Base-by-base conservation (phyloP, 2,888 invertebrate genomes). In the Euplexia lucipara region DNA sequence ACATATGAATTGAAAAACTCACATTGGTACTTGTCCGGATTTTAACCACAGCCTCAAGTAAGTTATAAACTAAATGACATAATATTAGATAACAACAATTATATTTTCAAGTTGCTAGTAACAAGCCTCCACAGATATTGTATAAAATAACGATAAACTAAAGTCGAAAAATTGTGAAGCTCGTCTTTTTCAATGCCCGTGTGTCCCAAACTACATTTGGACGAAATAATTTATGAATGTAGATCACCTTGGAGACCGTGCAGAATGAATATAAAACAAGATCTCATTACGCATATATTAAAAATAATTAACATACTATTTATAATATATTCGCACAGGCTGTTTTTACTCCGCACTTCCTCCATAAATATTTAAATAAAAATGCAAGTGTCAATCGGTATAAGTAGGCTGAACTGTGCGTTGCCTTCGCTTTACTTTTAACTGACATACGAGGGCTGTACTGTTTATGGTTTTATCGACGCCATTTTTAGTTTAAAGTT, bases 221-320 rank as follows among this genome's bases (percentile, higher is more conserved):
- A 90, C 88, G 61, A 86, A 90, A 88, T 91, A 88, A 90, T 87
- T 88, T 87, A 90, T 88, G 93, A 94, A 92, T 94, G 94, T 91
- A 88, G 94, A 89, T 91, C 90, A 84, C 94, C 94, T 94, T 94
- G 92, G 78, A 22, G 66, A 78, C 81, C 53, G 53, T 47, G 51
- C 66, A 59, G 54, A 70, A 66, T 72, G 51, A 72, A 83, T 73
- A 83, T 73, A 72, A 65, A 73, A 74, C 72, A 54, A 65, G 68
- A 78, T 74, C 60, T 71, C 77, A 73, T 74, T 79, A 75, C 70
- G 56, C 32, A 56, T 42, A 56, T 42, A 41, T 57, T 26, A 26
- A 3, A 26, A 26, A 57, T 30, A 41, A 80, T 75, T 72, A 65
- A 57, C 73, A 75, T 77, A 42, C n/a, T 48, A 42, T 42, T 75